phyloP scores from a whole-genome alignment of 2,888 invertebrate species.

The Acleris cristana region DNA sequence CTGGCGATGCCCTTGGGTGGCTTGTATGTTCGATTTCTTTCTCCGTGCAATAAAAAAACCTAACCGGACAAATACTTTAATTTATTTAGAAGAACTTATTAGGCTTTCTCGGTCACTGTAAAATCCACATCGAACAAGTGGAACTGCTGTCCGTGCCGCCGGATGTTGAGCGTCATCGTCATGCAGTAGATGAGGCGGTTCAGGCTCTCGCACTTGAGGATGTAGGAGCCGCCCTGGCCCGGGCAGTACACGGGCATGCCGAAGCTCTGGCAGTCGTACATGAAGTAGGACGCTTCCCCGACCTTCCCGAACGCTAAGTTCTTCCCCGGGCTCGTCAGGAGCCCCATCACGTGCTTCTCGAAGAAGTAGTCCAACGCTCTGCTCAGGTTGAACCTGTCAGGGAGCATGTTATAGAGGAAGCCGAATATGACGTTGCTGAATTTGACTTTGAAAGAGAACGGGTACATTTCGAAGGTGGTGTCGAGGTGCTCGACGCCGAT shows the following conservation, averaged over 20 bases:
- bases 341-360: constrained; percentile 77
- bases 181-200: constrained; percentile 86
- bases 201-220: constrained; percentile 84
- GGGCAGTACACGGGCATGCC: constrained; percentile 85
- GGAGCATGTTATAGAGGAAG: constrained; percentile 83
- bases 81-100: too few relatives aligned
- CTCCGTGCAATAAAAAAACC: too few relatives aligned
- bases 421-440: constrained; percentile 84
- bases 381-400: constrained; percentile 85
- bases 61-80: too few relatives aligned
- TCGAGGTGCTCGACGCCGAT: constrained; percentile 83
- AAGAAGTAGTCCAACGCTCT: constrained; percentile 86
- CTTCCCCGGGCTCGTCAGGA: constrained; percentile 80
- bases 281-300: constrained; percentile 82
- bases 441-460: constrained; percentile 82
- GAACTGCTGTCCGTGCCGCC: constrained; percentile 81
- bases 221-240: constrained; percentile 83
- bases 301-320: constrained; percentile 81
- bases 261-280: constrained; percentile 86
- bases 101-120: constrained; percentile 54
- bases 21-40: too few relatives aligned
- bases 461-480: constrained; percentile 80
- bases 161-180: constrained; percentile 84
- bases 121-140: constrained; percentile 70
- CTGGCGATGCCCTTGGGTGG: too few relatives aligned